A percentile compares a stretch with the other conserved stretches of the same genome.
phyloP scores from a whole-genome alignment of 2,113 vertebrate genomes.

The Thalassoma bifasciatum region DNA sequence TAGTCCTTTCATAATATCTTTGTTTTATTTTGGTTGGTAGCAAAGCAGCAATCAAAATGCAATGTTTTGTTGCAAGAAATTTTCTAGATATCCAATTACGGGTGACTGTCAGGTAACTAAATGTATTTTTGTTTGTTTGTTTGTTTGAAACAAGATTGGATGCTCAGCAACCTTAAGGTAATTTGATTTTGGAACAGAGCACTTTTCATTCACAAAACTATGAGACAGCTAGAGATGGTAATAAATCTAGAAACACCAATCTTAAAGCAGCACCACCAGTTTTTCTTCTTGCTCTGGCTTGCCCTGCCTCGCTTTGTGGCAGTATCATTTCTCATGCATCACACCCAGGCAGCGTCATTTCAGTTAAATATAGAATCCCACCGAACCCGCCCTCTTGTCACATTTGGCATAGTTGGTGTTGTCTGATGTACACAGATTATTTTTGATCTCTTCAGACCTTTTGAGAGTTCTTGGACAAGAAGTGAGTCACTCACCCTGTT shows the following conservation, averaged over 20 bases:
- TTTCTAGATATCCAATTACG: too few relatives aligned
- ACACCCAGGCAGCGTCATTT: constrained; percentile 56
- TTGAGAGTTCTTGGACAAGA: constrained; percentile 42
- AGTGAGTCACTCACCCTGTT: constrained; percentile 58
- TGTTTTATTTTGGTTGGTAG: too few relatives aligned
- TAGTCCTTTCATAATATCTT: too few relatives aligned
- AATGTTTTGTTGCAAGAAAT: too few relatives aligned
- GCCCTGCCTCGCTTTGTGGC: constrained; percentile 19
- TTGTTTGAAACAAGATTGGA: too few relatives aligned
- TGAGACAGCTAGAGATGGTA: background rate
- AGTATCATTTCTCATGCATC: constrained; percentile 49
- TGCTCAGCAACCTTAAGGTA: too few relatives aligned
- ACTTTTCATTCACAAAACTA: background rate
- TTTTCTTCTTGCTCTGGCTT: background rate
- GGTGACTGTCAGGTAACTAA: too few relatives aligned
- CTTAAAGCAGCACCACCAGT: too few relatives aligned
- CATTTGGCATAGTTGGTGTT: constrained; percentile 53
- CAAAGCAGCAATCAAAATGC: too few relatives aligned
- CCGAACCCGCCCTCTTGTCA: constrained; percentile 60
- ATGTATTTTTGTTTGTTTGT: too few relatives aligned
- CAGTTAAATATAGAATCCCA: constrained; percentile 59
- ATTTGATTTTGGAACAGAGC: too few relatives aligned
- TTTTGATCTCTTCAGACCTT: constrained; percentile 65
- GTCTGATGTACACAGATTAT: constrained; percentile 45
- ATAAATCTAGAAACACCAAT: background rate